These are phyloP conservation scores for Periplaneta americana DNA, from an alignment of 1,140 invertebrate species.

Conservation along the genomic window DNA sequence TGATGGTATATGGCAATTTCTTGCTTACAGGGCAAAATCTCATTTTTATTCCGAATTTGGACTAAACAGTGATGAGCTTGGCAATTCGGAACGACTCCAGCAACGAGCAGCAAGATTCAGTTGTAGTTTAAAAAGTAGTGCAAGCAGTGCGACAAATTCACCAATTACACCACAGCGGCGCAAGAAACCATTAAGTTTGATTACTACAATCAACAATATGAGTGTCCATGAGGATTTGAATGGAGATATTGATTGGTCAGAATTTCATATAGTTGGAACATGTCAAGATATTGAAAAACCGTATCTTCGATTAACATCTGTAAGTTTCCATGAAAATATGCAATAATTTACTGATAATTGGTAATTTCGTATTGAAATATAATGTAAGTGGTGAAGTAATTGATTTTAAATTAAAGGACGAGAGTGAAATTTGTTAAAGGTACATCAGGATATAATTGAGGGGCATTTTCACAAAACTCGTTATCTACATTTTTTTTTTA, in stretches of 20 bases:
- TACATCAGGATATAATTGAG: no score
- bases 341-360: no score
- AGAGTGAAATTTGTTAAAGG: no score
- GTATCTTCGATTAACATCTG: conserved; percentile 87
- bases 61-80: conserved; percentile 9
- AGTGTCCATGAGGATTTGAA: conserved; percentile 41
- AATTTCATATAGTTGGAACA: conserved; percentile 88
- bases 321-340: conserved; percentile 45
- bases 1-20: neutral
- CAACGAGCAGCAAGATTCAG: conserved; percentile 83
- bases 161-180: conserved; percentile 15
- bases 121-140: conserved; percentile 32
- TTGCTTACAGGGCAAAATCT: conserved; percentile 22
- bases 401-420: no score
- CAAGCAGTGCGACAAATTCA: conserved; percentile 28
- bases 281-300: conserved; percentile 90
- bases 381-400: no score
- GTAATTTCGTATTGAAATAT: no score
- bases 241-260: conserved; percentile 70
- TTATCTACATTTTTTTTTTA: no score
- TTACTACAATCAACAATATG: conserved; percentile 36
- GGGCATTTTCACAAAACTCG: no score
- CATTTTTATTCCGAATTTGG: conserved; percentile 67
- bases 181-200: conserved; percentile 28
- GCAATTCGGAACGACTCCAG: conserved; percentile 56